These are phyloP conservation scores for Nasonia giraulti DNA, from an alignment of 1,140 invertebrate species.

Conservation along the genomic window DNA sequence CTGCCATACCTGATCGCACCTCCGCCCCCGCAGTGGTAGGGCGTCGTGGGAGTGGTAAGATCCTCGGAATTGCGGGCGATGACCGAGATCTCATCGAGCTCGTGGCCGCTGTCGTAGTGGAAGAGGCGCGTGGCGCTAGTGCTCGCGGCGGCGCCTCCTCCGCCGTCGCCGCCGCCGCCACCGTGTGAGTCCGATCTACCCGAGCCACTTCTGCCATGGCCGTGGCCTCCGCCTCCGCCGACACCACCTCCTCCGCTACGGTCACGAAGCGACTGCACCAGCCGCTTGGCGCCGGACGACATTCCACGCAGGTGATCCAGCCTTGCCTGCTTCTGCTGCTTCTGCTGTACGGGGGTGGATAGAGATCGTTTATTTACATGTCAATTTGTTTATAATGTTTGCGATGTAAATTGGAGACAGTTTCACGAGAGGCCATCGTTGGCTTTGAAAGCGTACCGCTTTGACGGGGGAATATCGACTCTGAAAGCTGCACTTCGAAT, in stretches of 20 bases:
- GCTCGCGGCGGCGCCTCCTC: slow-evolving; percentile 66
- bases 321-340: slow-evolving; percentile 59
- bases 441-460: no score
- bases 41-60: slow-evolving; percentile 79
- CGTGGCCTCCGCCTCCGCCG: slow-evolving; percentile 60
- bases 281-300: slow-evolving; percentile 80
- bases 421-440: not conserved
- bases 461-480: no score
- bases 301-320: slow-evolving; percentile 74
- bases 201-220: slow-evolving; percentile 59
- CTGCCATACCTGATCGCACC: slow-evolving; percentile 74
- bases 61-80: slow-evolving; percentile 77
- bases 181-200: slow-evolving; percentile 70
- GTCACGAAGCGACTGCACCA: slow-evolving; percentile 80
- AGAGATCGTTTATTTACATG: no score
- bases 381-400: no score
- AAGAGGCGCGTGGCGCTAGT: slow-evolving; percentile 73
- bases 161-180: slow-evolving; percentile 70
- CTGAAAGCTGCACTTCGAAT: no score
- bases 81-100: slow-evolving; percentile 86
- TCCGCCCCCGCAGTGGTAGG: slow-evolving; percentile 72
- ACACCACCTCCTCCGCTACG: slow-evolving; percentile 68
- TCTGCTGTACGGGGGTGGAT: not conserved
- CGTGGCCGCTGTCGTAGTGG: slow-evolving; percentile 78
- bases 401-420: no score